Evolutionary conservation across 2,113 vertebrate genomes (phyloP), one percentile per base, ranked within the genome.

Genomic region (Paramisgurnus dabryanus): DNA sequence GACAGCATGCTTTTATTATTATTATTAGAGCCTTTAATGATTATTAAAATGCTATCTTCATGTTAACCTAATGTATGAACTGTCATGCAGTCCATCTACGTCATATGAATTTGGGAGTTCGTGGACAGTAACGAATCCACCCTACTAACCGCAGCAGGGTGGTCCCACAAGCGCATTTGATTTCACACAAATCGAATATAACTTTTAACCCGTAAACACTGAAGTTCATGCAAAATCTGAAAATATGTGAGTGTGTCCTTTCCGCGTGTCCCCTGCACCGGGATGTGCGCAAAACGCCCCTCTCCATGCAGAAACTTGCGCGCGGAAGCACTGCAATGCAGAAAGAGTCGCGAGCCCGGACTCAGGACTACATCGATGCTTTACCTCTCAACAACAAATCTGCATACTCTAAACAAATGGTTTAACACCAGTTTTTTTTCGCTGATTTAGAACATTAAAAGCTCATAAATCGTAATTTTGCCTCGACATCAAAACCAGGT

Each of bases 321-420:
- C 77, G 79, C 72, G 86, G 86, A 90, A 91, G 91, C 89, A 92
- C 93, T 88, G 93, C 93, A 94, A 92, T 94, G 93, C 93, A 94
- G 92, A 92, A 87, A 89, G 90, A 84, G 73, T 70, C 57, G 89
- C 87, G 87, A 86, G 86, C 85, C 22, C 74, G 72, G 60, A 66
- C 43, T 49, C 18, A 63, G 6, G 40, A 75, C 58, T 53, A 65
- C 45, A 76, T n/a, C 10, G 11, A 61, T 15, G 47, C 45, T 41
- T 18, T 50, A 39, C 43, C 50, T 55, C 3, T 9, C 6, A 58
- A n/a, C 15, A 18, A 13, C 0, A 15, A 50, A 40, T 55, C 15
- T 34, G 27, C 27, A 34, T 34, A 34, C 27, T 34, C 27, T 2
- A 34, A 34, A 34, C 27, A 3, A 34, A 34, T 34, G 27, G 55